Evolutionary conservation across 1,140 invertebrate species (phyloP).

Genomic region (Sarcophaga bullata): DNA sequence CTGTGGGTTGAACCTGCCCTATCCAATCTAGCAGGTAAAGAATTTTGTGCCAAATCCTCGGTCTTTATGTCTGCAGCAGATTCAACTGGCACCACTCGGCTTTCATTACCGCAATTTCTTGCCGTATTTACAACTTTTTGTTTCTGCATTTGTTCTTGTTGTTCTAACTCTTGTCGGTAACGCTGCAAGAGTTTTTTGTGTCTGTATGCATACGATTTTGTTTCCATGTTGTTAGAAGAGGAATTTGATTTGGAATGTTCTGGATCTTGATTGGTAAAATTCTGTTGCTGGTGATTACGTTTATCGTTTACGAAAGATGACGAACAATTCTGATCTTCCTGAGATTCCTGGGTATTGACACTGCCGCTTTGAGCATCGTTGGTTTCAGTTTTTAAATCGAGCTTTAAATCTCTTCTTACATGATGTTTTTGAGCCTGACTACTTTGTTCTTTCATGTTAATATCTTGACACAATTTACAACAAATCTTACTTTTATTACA

Average conservation of each 20-base stretch:
- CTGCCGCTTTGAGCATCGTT: neutral
- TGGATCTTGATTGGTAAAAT: neutral
- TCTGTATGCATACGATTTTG: constrained; percentile 49
- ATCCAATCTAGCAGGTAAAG: constrained; percentile 44
- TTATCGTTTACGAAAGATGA: neutral
- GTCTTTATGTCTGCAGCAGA: neutral
- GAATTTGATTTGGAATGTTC: constrained; percentile 34
- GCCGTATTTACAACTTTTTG: constrained; percentile 19
- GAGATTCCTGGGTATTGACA: neutral
- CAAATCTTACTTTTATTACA: constrained; percentile 49
- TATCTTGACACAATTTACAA: constrained; percentile 57
- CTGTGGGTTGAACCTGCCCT: constrained; percentile 53
- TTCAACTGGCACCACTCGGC: neutral
- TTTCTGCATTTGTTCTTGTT: constrained; percentile 45
- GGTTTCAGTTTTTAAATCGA: neutral
- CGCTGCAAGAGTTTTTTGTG: constrained; percentile 61
- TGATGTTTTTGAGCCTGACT: constrained; percentile 21
- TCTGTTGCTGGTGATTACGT: neutral
- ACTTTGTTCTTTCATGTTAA: neutral
- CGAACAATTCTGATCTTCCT: constrained; percentile 1
- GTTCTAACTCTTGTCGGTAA: constrained; percentile 60
- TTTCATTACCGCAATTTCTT: constrained; percentile 32
- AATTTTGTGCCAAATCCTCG: neutral
- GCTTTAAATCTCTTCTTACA: neutral
- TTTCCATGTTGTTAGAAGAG: neutral